Percentiles rank a stretch among this genome's conserved stretches.
Conservation (phyloP, 2,888 invertebrate species). For the Didymodactylos carnosus region DNA sequence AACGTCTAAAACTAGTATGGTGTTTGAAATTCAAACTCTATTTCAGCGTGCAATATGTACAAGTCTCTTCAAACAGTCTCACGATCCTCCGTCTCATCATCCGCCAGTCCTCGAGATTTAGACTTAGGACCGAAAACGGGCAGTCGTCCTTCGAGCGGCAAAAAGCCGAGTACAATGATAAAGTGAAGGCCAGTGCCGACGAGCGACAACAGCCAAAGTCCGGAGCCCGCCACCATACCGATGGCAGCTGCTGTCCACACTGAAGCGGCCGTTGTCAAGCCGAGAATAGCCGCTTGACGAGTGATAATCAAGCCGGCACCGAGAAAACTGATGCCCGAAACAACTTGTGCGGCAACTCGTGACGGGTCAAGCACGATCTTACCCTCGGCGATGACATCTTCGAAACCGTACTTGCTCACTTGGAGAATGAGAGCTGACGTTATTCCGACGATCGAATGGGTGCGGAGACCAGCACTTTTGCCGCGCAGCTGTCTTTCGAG, state of each 20-base stretch:
- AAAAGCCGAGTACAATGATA: neutral
- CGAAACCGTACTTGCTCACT: neutral
- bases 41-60: no score
- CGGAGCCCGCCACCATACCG: neutral
- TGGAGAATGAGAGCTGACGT: neutral
- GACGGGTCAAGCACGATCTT: neutral
- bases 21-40: no score
- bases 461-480: neutral
- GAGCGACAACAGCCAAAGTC: neutral
- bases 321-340: neutral
- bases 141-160: neutral
- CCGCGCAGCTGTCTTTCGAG: neutral
- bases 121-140: neutral
- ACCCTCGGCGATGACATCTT: neutral
- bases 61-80: no score
- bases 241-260: neutral
- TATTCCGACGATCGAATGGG: neutral
- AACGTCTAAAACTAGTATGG: no score
- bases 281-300: neutral
- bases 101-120: neutral
- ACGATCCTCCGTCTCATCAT: neutral
- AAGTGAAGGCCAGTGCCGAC: neutral
- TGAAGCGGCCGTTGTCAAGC: neutral
- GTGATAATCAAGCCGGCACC: neutral
- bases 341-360: neutral